Percentiles rank a stretch among this genome's conserved stretches.
These are phyloP conservation scores for Matsumyia berberina DNA, from an alignment of 2,888 invertebrate genomes.

Conservation along the genomic window DNA sequence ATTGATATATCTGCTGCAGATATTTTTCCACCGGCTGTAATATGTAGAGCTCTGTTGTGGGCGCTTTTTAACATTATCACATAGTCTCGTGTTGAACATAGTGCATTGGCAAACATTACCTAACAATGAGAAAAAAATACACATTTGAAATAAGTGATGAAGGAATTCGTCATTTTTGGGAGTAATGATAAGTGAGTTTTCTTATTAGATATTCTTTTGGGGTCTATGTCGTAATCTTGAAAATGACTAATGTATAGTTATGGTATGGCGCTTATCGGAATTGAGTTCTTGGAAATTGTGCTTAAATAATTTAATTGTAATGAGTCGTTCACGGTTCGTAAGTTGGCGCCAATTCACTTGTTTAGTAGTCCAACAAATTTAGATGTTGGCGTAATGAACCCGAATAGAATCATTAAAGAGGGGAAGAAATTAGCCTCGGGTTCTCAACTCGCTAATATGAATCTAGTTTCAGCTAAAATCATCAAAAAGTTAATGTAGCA, in stretches of 20 bases:
- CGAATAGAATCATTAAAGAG: no score
- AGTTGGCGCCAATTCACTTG: neutral
- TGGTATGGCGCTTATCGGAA: neutral
- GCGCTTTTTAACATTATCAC: conserved; percentile 81
- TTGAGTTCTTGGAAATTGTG: neutral
- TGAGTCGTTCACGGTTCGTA: neutral
- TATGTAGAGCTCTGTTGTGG: conserved; percentile 81
- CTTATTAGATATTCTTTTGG: neutral
- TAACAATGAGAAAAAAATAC: conserved; percentile 68
- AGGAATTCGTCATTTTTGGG: conserved; percentile 8
- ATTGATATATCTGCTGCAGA: conserved; percentile 82
- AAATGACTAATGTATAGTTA: conserved; percentile 13
- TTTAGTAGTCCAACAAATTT: no score
- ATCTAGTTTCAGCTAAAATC: no score
- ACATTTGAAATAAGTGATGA: neutral
- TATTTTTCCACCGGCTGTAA: conserved; percentile 82
- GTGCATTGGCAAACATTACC: conserved; percentile 83
- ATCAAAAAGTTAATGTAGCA: no score
- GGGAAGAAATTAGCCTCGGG: no score
- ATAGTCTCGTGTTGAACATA: conserved; percentile 82
- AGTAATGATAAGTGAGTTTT: neutral
- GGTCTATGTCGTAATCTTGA: neutral
- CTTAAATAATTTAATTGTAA: neutral
- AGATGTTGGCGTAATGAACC: no score
- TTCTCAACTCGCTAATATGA: no score